Evolutionary conservation across 2,888 invertebrate species (phyloP).

Genomic region (Lepidonotus clava): DNA sequence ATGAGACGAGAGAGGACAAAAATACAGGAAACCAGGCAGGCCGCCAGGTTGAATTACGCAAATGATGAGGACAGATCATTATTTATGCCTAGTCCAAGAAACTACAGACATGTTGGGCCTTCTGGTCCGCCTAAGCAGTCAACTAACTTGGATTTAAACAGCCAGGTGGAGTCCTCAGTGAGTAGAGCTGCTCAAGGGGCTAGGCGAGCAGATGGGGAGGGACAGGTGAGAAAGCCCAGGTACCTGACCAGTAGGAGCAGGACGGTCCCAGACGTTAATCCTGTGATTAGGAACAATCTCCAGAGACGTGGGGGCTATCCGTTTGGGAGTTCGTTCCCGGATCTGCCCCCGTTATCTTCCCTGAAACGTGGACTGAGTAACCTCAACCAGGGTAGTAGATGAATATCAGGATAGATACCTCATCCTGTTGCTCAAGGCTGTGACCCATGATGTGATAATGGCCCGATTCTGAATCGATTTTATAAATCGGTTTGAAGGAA

Average conservation of each 20-base stretch:
- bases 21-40: neutral
- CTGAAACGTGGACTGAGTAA: neutral
- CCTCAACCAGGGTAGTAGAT: no score
- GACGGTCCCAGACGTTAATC: neutral
- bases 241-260: neutral
- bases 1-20: neutral
- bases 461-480: no score
- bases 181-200: no score
- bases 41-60: neutral
- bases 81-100: neutral
- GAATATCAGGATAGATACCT: no score
- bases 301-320: neutral
- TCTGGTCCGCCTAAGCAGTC: neutral
- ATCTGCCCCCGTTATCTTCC: neutral
- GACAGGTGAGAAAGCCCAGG: neutral
- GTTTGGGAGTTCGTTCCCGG: neutral
- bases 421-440: no score
- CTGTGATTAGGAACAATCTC: neutral
- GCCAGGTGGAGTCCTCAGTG: neutral
- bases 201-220: neutral
- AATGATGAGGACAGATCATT: neutral
- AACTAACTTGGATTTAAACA: slow-evolving; percentile 27
- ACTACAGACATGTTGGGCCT: neutral
- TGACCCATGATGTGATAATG: no score
- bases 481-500: no score